Base-by-base conservation (phyloP, 2,888 invertebrate genomes). In the Diachrysia chrysitis region DNA sequence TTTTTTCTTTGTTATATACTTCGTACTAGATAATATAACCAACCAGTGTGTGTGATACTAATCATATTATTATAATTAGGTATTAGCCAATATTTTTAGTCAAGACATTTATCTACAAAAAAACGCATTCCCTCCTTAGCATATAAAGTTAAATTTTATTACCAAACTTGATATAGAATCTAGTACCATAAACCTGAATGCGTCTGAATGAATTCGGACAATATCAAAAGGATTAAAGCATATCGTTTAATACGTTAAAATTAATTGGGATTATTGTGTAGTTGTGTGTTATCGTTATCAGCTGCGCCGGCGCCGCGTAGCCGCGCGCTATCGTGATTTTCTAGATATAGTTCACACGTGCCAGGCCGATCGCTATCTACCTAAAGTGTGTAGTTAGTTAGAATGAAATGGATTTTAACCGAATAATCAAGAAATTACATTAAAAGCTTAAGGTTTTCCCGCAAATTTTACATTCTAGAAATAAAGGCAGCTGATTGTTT, bases 251-350 rank as follows among this genome's bases (percentile, higher is more conserved):
- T 67, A 78, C 62, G 48, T 58, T 9, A 46, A 66, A 76, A 75
- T 55, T 73, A 65, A 78, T 74, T 63, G 56, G 80, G 82, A 85
- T 87, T 85, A 85, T 42, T 58, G 57, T 23, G 19, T 56, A 58
- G 42, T 42, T 10, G 19, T 10, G 19, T 73, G 74, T 68, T 67
- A 79, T 72, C 57, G 67, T 79, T 86, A 85, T 87, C 86, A 67
- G 63, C 48, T 63, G 71, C 76, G 77, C 69, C 73, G 87, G 88
- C 89, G 89, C 88, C 89, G 81, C 64, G 48, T 42, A 68, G 81
- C 81, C 76, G 73, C 75, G 71, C 66, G 68, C 83, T 90, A 90
- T 90, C 90, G 71, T 75, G 85, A 86, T 89, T 88, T 85, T 85
- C 84, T 83, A 87, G 87, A 88, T 89, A 86, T 79, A 67, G 68